phyloP scores from a whole-genome alignment of 2,113 vertebrate species.

The Vulpes lagopus region DNA sequence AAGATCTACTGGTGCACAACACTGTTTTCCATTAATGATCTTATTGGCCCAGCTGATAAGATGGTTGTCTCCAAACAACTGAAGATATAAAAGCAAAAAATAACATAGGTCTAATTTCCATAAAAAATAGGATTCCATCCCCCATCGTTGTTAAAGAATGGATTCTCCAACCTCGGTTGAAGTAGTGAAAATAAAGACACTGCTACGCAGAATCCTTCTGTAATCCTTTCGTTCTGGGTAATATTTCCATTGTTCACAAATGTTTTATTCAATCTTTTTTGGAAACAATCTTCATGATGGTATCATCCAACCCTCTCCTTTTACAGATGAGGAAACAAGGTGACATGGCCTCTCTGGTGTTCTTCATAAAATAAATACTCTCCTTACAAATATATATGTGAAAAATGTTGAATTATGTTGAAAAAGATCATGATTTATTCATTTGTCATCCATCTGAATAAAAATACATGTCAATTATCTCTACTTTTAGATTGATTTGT shows the following conservation, averaged over 20 bases:
- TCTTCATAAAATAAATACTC: slow-evolving; percentile 49
- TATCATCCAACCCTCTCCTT: slow-evolving; percentile 1
- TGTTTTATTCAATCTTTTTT: slow-evolving; percentile 40
- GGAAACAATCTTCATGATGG: slow-evolving; percentile 13
- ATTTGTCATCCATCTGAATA: slow-evolving; percentile 47
- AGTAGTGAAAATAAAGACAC: slow-evolving; percentile 60
- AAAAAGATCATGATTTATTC: slow-evolving; percentile 22
- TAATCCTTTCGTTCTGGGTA: neutral
- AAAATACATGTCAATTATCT: slow-evolving; percentile 60
- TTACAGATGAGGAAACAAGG: neutral
- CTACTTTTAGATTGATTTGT: slow-evolving; percentile 36
- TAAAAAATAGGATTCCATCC: neutral
- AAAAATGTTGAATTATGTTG: neutral
- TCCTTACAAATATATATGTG: neutral
- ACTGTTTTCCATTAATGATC: slow-evolving; percentile 88
- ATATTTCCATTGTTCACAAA: neutral
- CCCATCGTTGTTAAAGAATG: neutral
- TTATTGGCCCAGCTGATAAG: slow-evolving; percentile 85
- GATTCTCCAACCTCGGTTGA: slow-evolving; percentile 48
- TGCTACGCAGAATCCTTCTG: neutral
- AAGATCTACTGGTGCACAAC: slow-evolving; percentile 84
- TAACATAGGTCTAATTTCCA: slow-evolving; percentile 4
- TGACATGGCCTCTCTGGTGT: neutral
- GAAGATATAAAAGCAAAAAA: slow-evolving; percentile 63
- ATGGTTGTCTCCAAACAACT: slow-evolving; percentile 78